phyloP scores from a whole-genome alignment of 35 echinoderm and acorn worm species.

The Stichopus chloronotus region DNA sequence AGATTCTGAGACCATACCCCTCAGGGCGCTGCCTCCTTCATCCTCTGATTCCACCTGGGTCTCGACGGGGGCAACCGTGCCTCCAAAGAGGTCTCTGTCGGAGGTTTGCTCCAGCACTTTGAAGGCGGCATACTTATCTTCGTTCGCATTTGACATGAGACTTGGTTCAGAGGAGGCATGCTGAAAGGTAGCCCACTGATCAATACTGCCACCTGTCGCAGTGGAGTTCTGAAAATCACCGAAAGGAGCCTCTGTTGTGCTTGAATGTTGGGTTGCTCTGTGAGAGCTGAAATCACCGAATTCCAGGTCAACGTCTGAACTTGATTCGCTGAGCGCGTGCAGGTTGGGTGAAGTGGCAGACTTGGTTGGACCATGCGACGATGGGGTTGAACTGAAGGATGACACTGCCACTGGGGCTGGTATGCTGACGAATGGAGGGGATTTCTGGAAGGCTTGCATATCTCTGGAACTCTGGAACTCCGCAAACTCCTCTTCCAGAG shows the following conservation, averaged over 20 bases:
- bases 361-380: background rate
- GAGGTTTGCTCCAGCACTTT: background rate
- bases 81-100: background rate
- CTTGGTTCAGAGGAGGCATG: conserved; percentile 45
- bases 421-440: background rate
- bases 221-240: conserved; percentile 8
- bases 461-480: conserved; percentile 43
- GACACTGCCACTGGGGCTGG: background rate
- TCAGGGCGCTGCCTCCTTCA: conserved; percentile 44
- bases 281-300: conserved; percentile 59
- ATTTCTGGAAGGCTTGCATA: background rate
- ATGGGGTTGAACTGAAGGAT: background rate
- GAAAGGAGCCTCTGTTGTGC: background rate
- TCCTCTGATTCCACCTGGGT: conserved; percentile 14
- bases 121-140: conserved; percentile 24
- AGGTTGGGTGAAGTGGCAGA: conserved; percentile 57
- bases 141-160: background rate
- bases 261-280: background rate
- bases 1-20: conserved; percentile 48
- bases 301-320: conserved; percentile 27
- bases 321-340: background rate
- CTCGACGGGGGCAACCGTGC: background rate
- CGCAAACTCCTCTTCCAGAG: conserved; percentile 62
- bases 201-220: background rate
- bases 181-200: conserved; percentile 39